Conservation (phyloP, 2,888 invertebrate species). For the Trichacis sp. region DNA sequence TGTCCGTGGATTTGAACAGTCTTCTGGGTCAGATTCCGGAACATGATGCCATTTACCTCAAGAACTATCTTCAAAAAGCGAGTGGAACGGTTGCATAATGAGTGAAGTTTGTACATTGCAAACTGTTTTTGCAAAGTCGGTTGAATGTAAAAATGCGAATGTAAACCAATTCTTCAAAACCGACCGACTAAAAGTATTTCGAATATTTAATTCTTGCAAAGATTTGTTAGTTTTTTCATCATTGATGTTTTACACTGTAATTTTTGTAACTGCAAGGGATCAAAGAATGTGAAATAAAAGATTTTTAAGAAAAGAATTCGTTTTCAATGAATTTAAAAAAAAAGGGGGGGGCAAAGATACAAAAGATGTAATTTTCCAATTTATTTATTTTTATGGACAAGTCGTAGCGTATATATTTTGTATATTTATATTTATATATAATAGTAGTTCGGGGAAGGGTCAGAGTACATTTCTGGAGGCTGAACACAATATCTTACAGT, state of each 20-base stretch:
- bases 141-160: too few relatives aligned
- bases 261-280: not conserved
- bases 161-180: too few relatives aligned
- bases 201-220: too few relatives aligned
- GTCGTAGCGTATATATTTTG: conserved; percentile 57
- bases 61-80: conserved; percentile 62
- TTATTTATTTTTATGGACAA: conserved; percentile 66
- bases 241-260: too few relatives aligned
- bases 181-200: too few relatives aligned
- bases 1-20: conserved; percentile 78
- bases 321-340: not conserved
- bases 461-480: conserved; percentile 66
- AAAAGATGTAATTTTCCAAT: not conserved
- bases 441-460: conserved; percentile 54
- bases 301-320: not conserved
- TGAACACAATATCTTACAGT: conserved; percentile 67
- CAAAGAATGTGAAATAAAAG: not conserved
- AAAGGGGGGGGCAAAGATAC: not conserved
- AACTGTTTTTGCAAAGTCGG: too few relatives aligned
- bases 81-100: conserved; percentile 63
- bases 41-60: conserved; percentile 60
- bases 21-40: conserved; percentile 75
- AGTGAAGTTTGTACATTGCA: too few relatives aligned
- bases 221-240: too few relatives aligned
- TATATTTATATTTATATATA: conserved; percentile 48